These are phyloP conservation scores for Listrodromus nycthemerus DNA, from an alignment of 2,888 invertebrate species.

Conservation along the genomic window DNA sequence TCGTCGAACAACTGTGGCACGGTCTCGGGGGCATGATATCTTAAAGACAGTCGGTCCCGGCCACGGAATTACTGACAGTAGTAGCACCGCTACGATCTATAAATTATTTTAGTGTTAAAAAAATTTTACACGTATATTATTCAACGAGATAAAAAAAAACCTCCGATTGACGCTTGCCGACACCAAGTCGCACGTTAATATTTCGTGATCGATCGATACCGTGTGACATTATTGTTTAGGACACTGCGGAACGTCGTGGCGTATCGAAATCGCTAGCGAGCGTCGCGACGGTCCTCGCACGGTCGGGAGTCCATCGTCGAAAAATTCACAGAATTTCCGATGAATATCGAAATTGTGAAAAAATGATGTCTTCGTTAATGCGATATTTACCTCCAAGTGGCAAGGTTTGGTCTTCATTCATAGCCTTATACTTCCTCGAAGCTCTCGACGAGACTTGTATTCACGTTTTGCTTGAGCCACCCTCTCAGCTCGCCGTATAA, in stretches of 20 bases:
- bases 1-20: conserved; percentile 94
- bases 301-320: conserved; percentile 1
- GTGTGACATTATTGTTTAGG: conserved; percentile 50
- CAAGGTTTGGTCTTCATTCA: conserved; percentile 96
- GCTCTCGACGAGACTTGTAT: conserved; percentile 68
- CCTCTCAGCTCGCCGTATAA: conserved; percentile 42
- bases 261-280: conserved; percentile 38
- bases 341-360: neutral
- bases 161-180: neutral
- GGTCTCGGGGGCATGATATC: conserved; percentile 94
- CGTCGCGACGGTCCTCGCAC: conserved; percentile 28
- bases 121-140: neutral
- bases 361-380: neutral
- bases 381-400: conserved; percentile 91
- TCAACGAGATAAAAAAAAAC: conserved; percentile 10
- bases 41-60: conserved; percentile 94
- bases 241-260: conserved; percentile 52
- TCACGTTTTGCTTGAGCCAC: conserved; percentile 46
- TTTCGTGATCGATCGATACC: conserved; percentile 47
- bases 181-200: conserved; percentile 10
- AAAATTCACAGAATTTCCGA: conserved; percentile 7
- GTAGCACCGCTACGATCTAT: conserved; percentile 92
- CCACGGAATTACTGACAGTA: conserved; percentile 94
- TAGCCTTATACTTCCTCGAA: conserved; percentile 85
- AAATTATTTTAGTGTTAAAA: conserved; percentile 1